Evolutionary conservation across 2,113 vertebrate species (phyloP), one percentile per base, ranked within the genome.

Genomic region (Catharus minimus): DNA sequence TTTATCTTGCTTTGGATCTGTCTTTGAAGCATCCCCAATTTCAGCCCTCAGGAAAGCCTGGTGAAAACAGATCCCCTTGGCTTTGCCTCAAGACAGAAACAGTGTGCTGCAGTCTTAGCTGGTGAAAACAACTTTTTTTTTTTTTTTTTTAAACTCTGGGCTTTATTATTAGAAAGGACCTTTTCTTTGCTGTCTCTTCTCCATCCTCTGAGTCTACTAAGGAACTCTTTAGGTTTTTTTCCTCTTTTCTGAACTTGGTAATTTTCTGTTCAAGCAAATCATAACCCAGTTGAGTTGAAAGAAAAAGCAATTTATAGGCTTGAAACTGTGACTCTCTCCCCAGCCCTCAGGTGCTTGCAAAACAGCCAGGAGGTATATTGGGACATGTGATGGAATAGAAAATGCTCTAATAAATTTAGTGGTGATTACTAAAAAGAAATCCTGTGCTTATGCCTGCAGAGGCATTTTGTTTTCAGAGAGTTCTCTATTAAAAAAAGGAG

Each of bases 261-360:
- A 50, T 65, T 81, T 94, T 82, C 46, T 80, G 19, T 79, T 89
- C 53, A 86, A 82, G 74, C 18, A 82, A 92, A 80, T 79, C 66
- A 90, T 39, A 82, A 60, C 9, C 2, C 21, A 55, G 61, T 6
- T 56, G 52, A 72, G 11, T 84, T 78, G 72, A 93, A 94, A 94
- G 55, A 57, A 88, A 92, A 72, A 82, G 22, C 38, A 79, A 77
- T 93, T 92, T 88, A 62, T 62, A n/a, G 41, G 15, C 30, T 74
- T 83, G 41, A 75, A 57, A 83, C 15, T 41, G 16, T 64, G 33
- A 67, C 27, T 80, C 10, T 75, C 16, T 67, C 10, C 86, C 15
- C 47, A 68, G 32, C 20, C 46, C 33, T 17, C 43, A 71, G 66
- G 90, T 84, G 58, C 62, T 92, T 52, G 80, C 90, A 88, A 44